Conservation (phyloP, 2,797 vertebrate genomes). For the Pachyuromys duprasi region DNA sequence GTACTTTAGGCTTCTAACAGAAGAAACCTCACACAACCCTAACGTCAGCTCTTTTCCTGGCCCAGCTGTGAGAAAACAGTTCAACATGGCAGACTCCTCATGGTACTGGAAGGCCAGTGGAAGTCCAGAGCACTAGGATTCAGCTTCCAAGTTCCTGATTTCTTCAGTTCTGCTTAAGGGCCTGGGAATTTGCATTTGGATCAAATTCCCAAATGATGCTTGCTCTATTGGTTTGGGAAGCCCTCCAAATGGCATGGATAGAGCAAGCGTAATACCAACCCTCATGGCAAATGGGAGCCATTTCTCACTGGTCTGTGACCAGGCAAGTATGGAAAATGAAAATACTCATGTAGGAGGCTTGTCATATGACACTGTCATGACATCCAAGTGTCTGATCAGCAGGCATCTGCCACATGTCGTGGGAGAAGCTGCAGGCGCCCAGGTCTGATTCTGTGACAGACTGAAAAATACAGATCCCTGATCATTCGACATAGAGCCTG, state of each 20-base stretch:
- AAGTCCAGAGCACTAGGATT: neutral
- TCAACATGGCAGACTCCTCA: neutral
- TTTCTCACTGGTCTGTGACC: neutral
- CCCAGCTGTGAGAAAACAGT: neutral
- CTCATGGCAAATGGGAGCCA: neutral
- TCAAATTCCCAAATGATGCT: neutral
- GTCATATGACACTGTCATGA: neutral
- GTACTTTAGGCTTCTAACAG: neutral
- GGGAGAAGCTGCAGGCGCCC: neutral
- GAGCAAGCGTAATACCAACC: neutral
- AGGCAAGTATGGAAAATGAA: neutral
- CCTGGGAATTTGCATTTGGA: slow-evolving; percentile 4
- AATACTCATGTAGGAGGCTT: neutral
- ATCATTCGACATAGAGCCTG: neutral
- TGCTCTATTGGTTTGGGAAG: neutral
- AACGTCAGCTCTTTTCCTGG: neutral
- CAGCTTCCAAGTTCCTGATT: neutral
- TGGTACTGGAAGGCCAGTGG: no score
- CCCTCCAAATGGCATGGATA: neutral
- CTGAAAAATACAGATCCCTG: neutral
- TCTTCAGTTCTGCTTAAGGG: neutral
- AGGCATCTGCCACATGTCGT: neutral
- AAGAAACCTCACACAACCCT: neutral
- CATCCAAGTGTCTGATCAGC: neutral
- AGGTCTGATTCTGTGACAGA: neutral